A percentile compares a stretch with the other conserved stretches of the same genome.
Evolutionary conservation across 2,888 invertebrate species (phyloP).

Genomic region (Adelphocoris suturalis): DNA sequence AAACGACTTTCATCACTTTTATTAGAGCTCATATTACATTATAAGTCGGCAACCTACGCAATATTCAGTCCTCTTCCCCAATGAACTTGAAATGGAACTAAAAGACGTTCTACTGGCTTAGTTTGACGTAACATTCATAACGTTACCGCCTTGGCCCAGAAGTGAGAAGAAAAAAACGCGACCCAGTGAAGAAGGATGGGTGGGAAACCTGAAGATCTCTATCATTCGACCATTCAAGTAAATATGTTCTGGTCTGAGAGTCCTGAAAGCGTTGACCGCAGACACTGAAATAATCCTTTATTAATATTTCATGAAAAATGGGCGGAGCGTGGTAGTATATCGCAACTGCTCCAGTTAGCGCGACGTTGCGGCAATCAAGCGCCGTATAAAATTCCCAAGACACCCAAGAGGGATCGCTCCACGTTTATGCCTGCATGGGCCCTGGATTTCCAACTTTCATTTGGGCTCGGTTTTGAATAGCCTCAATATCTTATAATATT

Average conservation of each 20-base stretch:
- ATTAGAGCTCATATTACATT: no score
- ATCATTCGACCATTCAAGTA: not conserved
- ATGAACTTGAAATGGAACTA: not conserved
- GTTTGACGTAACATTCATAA: not conserved
- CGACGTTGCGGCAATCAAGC: not conserved
- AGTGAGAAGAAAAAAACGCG: not conserved
- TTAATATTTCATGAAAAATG: not conserved
- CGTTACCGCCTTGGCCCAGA: not conserved
- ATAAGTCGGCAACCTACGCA: no score
- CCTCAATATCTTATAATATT: no score
- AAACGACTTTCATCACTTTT: no score
- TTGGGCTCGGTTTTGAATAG: no score
- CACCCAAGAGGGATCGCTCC: no score
- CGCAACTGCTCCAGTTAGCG: constrained; percentile 1
- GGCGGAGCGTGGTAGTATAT: not conserved
- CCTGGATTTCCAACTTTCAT: no score
- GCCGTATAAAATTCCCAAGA: not conserved
- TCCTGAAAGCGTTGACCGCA: not conserved
- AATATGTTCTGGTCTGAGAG: not conserved
- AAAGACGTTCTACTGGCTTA: not conserved
- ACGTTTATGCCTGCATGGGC: no score
- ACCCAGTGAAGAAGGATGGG: not conserved
- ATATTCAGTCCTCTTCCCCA: not conserved
- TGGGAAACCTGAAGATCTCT: constrained; percentile 34
- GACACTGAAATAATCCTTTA: not conserved